Percentiles rank a stretch among this genome's conserved stretches.
Conservation (phyloP, 1,140 invertebrate species). For the Temnothorax nylanderi region DNA sequence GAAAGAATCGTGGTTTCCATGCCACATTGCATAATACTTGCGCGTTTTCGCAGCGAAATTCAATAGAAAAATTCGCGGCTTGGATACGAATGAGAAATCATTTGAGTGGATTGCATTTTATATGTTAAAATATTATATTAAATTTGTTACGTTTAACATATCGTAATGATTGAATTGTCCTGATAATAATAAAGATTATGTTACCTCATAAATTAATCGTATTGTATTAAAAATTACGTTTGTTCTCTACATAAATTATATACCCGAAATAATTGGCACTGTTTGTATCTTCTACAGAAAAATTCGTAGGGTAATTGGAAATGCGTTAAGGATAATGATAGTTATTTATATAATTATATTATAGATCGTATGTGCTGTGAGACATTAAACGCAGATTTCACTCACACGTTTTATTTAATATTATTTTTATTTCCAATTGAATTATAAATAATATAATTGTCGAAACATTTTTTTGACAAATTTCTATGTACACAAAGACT, state of each 20-base stretch:
- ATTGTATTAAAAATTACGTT: not conserved
- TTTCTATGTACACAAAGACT: not conserved
- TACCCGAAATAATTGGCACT: not conserved
- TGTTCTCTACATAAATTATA: conserved; percentile 3
- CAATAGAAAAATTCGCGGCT: not conserved
- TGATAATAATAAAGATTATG: conserved; percentile 13
- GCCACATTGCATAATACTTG: conserved; percentile 1
- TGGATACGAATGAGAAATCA: not conserved
- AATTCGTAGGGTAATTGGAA: not conserved
- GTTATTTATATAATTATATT: conserved; percentile 28
- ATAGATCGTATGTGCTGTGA: not conserved
- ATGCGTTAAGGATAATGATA: not conserved
- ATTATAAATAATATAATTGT: not conserved
- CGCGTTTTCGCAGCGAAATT: not conserved
- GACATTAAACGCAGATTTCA: conserved; percentile 32
- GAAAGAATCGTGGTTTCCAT: conserved; percentile 12
- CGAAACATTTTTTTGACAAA: not conserved
- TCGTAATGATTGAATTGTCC: conserved; percentile 1
- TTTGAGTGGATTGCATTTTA: not conserved
- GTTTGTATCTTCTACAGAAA: not conserved
- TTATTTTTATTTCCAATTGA: not conserved
- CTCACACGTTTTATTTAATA: not conserved
- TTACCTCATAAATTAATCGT: conserved; percentile 23
- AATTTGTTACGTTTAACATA: not conserved
- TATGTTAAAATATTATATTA: conserved; percentile 10